Evolutionary conservation across 2,113 vertebrate genomes (phyloP), one percentile per base, ranked within the genome.

Genomic region (Rissa tridactyla): DNA sequence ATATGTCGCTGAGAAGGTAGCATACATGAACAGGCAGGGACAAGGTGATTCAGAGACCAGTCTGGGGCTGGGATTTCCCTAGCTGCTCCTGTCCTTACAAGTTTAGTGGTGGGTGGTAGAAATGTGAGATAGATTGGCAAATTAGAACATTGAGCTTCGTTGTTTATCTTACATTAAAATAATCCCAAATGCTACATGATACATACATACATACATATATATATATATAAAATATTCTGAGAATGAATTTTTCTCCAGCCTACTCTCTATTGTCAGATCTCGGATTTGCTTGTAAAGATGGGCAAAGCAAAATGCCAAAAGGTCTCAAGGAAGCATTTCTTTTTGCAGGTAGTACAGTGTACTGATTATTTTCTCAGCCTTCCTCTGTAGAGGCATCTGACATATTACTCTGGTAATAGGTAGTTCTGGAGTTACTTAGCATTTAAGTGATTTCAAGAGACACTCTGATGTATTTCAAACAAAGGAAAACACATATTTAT

Each of bases 401-500:
- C 49, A 32, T 32, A 32, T 17, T 75, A 22, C 57, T 70, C 60
- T 84, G 49, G 18, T 82, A 93, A 44, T 11, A 62, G 40, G 36
- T 69, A n/a, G 20, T 58, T 90, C 57, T 87, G 73, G 32, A 80
- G 25, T 70, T 73, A 71, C 19, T 87, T 72, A 82, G 58, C 65
- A 61, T 92, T 86, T 71, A 68, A 88, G 79, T 52, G 27, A 91
- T 89, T 96, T 96, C 32, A 71, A 58, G 87, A 85, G n/a, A 60
- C 26, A 42, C 6, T 64, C 21, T 75, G 60, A 13, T 9, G 0
- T 78, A 15, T 92, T 96, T 89, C 64, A 80, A 40, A 61, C 30
- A 70, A 76, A 68, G 57, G 32, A 65, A 94, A 91, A 80, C 32
- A 68, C 23, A 26, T 8, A 46, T 8, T 79, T 87, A 46, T 11